Base-by-base conservation (phyloP, 2,113 vertebrate species). In the Acinonyx jubatus region DNA sequence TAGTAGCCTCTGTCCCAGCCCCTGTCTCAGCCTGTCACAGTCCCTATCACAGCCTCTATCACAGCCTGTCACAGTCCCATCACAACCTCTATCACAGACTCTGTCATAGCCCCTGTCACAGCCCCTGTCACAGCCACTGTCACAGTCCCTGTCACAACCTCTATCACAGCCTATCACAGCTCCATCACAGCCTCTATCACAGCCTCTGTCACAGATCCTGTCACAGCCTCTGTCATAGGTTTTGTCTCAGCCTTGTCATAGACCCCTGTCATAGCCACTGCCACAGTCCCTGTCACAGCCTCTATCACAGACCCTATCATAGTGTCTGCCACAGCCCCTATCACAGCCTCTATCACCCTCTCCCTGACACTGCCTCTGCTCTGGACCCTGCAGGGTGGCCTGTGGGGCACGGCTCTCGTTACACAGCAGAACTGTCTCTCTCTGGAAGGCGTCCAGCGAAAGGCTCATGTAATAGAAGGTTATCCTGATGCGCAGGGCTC, bases 401-500 rank as follows among this genome's bases (percentile, higher is more conserved):
- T 31, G 29, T 50, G 94, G 91, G 81, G 73, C 87, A 57, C 63
- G 71, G 83, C 89, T 93, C 87, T 87, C 94, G 48, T 92, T 93
- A 96, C 85, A 82, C 83, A 95, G 87, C 0, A 45, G 65, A 87
- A 73, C 92, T 74, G 90, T 76, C 80, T 86, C 90, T 74, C 71
- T 41, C 73, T 97, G 97, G 98, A 96, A 97, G 87, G 87, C 82
- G 2, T 80, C 95, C 95, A 97, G 87, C 1, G 0, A 87, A 94
- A 97, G 94, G 87, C 89, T 95, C 83, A 41, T 93, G 95, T 96
- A 89, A 93, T 61, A 89, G 96, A 91, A 92, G 88, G 91, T 91
- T 96, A 92, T 33, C 94, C 94, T 89, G 76, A 81, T 50, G 57
- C 48, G 57, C 71, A 71, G 55, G 97, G 83, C 61, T 88, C 55